phyloP scores from a whole-genome alignment of 2,797 vertebrate genomes.

The Rhynchonycteris naso region DNA sequence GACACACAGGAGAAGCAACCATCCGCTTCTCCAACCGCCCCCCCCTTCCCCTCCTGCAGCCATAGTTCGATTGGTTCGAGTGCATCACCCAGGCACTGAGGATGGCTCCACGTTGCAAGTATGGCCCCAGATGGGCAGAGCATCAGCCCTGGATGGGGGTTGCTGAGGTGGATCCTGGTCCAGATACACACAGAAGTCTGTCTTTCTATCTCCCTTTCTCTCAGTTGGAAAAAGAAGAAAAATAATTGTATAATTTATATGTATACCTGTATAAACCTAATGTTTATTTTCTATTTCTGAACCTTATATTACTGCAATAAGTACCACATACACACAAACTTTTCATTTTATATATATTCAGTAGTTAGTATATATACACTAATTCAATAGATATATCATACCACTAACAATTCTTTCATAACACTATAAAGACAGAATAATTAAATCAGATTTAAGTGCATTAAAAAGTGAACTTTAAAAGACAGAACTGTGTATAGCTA shows the following conservation, averaged over 20 bases:
- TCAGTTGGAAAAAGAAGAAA: no score
- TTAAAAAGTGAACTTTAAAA: conserved; percentile 73
- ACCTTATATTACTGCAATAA: conserved; percentile 45
- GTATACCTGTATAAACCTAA: not conserved
- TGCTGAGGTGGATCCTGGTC: no score
- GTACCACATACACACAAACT: conserved; percentile 29
- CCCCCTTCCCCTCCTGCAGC: no score
- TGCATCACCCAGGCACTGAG: no score
- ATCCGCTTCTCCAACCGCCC: no score
- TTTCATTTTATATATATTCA: conserved; percentile 42
- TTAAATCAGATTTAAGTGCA: conserved; percentile 63
- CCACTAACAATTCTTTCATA: conserved; percentile 32
- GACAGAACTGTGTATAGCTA: conserved; percentile 66
- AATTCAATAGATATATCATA: conserved; percentile 23
- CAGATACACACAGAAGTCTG: no score
- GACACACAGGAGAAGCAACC: no score
- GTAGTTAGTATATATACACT: conserved; percentile 16
- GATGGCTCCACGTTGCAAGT: no score
- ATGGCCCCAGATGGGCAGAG: no score
- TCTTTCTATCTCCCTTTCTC: no score
- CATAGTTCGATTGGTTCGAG: no score
- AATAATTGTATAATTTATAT: not conserved
- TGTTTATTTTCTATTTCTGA: conserved; percentile 56
- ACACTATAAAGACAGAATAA: conserved; percentile 41
- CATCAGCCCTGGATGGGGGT: no score